Evolutionary conservation across 2,113 vertebrate species (phyloP).

Genomic region (Pelmatolapia mariae): DNA sequence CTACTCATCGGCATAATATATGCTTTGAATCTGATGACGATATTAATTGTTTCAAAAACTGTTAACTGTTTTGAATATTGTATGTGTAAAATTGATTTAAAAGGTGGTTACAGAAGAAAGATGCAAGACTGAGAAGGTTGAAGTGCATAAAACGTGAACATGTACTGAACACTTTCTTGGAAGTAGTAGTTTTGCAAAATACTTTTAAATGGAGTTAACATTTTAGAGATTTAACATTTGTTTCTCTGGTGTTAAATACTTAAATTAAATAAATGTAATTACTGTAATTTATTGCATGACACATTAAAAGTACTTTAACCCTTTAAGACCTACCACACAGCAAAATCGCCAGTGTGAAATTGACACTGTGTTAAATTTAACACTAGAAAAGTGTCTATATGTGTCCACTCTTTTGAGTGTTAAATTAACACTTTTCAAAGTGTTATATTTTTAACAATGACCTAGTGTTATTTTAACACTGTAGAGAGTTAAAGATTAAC

Average conservation of each 20-base stretch:
- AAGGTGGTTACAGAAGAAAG: not conserved
- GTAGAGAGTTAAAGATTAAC: no score
- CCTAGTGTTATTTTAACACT: not conserved
- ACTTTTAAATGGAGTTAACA: not conserved
- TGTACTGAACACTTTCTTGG: not conserved
- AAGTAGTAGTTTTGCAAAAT: not conserved
- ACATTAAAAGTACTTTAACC: not conserved
- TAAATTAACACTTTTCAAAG: not conserved
- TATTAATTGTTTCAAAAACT: not conserved
- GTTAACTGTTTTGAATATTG: not conserved
- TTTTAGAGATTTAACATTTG: not conserved
- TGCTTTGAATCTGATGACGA: not conserved
- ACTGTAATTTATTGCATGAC: not conserved
- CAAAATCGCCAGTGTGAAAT: not conserved
- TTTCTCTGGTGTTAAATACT: not conserved
- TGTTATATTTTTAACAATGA: no score
- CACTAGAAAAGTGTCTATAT: not conserved
- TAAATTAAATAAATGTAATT: not conserved
- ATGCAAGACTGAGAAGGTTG: not conserved
- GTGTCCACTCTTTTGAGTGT: not conserved
- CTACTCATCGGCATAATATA: not conserved
- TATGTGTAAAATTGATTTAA: not conserved
- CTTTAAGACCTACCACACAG: not conserved
- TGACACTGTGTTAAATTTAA: not conserved
- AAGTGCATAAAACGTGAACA: not conserved